These are phyloP conservation scores for Microcebus tavaratra DNA, from an alignment of 2,113 vertebrate species.

Conservation along the genomic window DNA sequence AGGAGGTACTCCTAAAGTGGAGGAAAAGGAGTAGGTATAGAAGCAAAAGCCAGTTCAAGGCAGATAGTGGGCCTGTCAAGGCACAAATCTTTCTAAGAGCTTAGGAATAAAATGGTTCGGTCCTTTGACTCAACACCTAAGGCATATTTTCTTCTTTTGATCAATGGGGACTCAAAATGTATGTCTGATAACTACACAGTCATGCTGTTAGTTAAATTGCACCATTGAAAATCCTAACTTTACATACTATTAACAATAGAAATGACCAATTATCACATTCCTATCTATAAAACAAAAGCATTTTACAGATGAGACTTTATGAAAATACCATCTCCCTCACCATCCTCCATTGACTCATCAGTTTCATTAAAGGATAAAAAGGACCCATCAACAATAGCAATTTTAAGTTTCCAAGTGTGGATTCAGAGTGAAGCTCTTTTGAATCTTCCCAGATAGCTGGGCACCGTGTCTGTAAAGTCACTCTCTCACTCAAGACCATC, in stretches of 20 bases:
- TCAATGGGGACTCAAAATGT: background rate
- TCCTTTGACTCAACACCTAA: background rate
- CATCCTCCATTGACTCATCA: background rate
- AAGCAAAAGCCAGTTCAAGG: background rate
- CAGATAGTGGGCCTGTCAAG: background rate
- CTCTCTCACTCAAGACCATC: conserved; percentile 41
- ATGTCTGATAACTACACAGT: background rate
- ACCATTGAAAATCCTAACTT: conserved; percentile 55
- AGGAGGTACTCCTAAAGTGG: background rate
- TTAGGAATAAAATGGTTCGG: background rate
- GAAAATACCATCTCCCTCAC: conserved; percentile 12
- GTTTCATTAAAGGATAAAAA: background rate
- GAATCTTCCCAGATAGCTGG: conserved; percentile 14
- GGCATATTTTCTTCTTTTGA: background rate
- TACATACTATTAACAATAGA: conserved; percentile 47
- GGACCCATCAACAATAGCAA: background rate
- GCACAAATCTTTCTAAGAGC: background rate
- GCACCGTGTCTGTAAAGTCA: background rate
- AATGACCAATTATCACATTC: background rate
- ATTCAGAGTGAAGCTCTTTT: background rate
- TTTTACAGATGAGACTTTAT: conserved; percentile 39
- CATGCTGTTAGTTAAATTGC: background rate
- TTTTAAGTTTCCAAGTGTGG: conserved; percentile 33
- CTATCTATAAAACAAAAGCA: conserved; percentile 46
- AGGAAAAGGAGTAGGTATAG: background rate